Conservation (phyloP, 2,888 invertebrate genomes). For the Drosophila histrio region DNA sequence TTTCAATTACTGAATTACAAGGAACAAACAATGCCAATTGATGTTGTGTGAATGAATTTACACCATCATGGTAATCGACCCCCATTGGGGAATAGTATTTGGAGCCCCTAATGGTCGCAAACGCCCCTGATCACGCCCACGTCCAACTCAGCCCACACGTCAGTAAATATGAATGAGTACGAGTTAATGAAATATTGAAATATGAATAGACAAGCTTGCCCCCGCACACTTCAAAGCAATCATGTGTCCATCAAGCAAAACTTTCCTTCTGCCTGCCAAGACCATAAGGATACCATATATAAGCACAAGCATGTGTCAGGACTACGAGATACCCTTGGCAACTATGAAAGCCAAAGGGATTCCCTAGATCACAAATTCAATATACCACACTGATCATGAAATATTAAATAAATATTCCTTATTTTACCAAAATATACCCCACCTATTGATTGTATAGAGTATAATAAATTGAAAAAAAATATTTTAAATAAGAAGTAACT, state of each 20-base stretch:
- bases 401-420: neutral
- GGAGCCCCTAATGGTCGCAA: conserved; percentile 24
- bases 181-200: conserved; percentile 65
- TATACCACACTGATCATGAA: neutral
- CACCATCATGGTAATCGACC: conserved; percentile 28
- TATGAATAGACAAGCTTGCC: conserved; percentile 46
- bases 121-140: conserved; percentile 21
- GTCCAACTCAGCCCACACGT: conserved; percentile 4
- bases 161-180: conserved; percentile 52
- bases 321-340: conserved; percentile 29
- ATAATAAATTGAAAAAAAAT: neutral
- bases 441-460: neutral
- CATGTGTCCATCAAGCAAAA: conserved; percentile 64
- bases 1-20: conserved; percentile 7
- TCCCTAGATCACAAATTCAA: neutral
- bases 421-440: neutral
- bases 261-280: conserved; percentile 31
- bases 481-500: conserved; percentile 39
- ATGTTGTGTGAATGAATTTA: conserved; percentile 54
- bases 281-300: neutral
- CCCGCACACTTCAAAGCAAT: conserved; percentile 47
- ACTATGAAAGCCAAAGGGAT: neutral
- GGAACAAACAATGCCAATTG: conserved; percentile 46
- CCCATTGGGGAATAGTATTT: conserved; percentile 21
- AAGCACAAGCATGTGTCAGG: neutral